Evolutionary conservation across 2,797 vertebrate species (phyloP).

Genomic region (Gambelia wislizenii): DNA sequence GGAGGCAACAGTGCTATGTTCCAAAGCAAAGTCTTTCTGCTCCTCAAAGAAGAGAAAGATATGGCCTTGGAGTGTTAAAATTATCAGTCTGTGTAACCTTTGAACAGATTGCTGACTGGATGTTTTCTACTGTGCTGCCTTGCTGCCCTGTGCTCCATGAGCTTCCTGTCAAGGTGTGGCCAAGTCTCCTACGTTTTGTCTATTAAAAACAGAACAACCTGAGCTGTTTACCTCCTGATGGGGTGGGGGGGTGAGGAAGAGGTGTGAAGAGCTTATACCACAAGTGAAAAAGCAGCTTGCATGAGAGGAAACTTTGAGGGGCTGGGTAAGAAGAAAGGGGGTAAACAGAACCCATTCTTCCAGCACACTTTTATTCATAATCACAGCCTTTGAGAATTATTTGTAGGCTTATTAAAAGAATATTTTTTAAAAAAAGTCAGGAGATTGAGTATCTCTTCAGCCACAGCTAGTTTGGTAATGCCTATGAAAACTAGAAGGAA

Average conservation of each 20-base stretch:
- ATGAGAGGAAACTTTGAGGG: neutral
- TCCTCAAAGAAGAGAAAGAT: neutral
- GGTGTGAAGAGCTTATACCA: neutral
- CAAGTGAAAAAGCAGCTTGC: neutral
- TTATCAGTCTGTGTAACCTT: no score
- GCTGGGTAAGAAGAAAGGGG: no score
- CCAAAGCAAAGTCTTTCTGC: neutral
- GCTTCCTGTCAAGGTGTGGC: neutral
- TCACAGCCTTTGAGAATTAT: neutral
- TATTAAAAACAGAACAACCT: neutral
- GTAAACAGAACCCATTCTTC: neutral
- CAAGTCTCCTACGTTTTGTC: neutral
- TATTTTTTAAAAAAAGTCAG: no score
- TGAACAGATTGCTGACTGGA: neutral
- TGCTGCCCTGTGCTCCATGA: neutral
- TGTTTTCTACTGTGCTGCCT: neutral
- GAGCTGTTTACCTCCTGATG: neutral
- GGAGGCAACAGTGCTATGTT: neutral
- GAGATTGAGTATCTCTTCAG: neutral
- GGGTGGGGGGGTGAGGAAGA: neutral
- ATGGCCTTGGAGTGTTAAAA: neutral
- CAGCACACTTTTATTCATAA: neutral
- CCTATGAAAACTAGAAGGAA: neutral
- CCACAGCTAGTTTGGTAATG: neutral
- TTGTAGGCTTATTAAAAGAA: no score